Percentiles rank a stretch among this genome's conserved stretches.
phyloP scores from a whole-genome alignment of 2,797 vertebrate genomes.

The Malacoctenus gilli region DNA sequence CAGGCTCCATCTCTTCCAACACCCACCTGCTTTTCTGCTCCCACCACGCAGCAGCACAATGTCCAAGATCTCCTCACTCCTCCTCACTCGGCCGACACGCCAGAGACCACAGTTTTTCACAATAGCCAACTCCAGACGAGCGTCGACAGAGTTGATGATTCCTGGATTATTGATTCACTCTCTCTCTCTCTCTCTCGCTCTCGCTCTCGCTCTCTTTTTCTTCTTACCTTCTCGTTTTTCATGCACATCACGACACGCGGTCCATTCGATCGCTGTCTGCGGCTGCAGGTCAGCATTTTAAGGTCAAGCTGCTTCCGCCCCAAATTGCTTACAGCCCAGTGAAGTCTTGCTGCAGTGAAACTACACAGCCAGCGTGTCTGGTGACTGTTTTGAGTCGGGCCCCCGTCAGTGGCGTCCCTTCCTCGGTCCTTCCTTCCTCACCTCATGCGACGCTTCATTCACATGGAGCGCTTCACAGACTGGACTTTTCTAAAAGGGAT shows the following conservation, averaged over 20 bases:
- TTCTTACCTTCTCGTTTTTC: conserved; percentile 37
- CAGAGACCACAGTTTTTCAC: conserved; percentile 24
- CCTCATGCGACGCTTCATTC: no score
- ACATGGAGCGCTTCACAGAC: no score
- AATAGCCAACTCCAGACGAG: background rate
- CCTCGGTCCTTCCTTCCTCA: no score
- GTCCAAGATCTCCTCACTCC: conserved; percentile 33
- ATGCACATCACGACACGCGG: conserved; percentile 22
- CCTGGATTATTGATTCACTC: conserved; percentile 43
- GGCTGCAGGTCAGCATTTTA: conserved; percentile 59
- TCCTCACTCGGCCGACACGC: conserved; percentile 17
- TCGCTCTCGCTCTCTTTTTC: background rate
- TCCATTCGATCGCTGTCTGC: conserved; percentile 56
- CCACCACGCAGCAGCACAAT: conserved; percentile 23
- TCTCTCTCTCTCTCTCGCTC: background rate
- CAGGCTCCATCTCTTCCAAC: conserved; percentile 40
- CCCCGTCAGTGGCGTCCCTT: no score
- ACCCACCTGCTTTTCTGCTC: conserved; percentile 54
- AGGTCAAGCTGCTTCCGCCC: conserved; percentile 28
- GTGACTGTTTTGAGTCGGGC: no score
- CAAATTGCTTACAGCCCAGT: conserved; percentile 33
- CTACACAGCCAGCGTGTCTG: conserved; percentile 22
- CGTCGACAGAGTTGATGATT: conserved; percentile 16
- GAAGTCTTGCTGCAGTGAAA: conserved; percentile 19
- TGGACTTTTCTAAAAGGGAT: no score